Evolutionary conservation across 1,140 invertebrate genomes (phyloP).

Genomic region (Drosophila pallidifrons): DNA sequence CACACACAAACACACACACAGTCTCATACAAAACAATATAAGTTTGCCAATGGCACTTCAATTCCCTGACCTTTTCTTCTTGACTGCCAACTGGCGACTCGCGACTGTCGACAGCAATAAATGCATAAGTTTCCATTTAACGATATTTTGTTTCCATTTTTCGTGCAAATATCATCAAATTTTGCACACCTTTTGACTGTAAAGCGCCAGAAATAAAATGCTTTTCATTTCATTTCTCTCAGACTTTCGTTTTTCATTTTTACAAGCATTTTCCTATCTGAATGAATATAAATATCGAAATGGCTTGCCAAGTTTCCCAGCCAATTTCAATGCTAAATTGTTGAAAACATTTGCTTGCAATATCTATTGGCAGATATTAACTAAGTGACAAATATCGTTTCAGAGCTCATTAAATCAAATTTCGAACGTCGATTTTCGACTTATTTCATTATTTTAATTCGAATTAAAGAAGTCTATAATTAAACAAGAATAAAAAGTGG

Average conservation of each 20-base stretch:
- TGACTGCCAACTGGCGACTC: slow-evolving; percentile 21
- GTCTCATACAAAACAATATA: slow-evolving; percentile 4
- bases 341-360: slow-evolving; percentile 2
- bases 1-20: slow-evolving; percentile 12
- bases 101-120: slow-evolving; percentile 60
- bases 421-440: background rate
- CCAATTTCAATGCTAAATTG: slow-evolving; percentile 21
- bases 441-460: too few species aligned
- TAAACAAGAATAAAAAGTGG: background rate
- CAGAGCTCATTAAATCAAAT: background rate
- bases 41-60: slow-evolving; percentile 52
- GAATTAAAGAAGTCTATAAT: background rate
- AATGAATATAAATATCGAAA: background rate
- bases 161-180: slow-evolving; percentile 40
- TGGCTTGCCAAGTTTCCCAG: slow-evolving; percentile 14
- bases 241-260: slow-evolving; percentile 1
- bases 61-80: slow-evolving; percentile 11
- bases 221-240: slow-evolving; percentile 25
- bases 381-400: background rate
- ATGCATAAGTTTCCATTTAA: slow-evolving; percentile 82
- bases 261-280: slow-evolving; percentile 1
- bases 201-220: slow-evolving; percentile 22
- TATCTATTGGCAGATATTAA: slow-evolving; percentile 1
- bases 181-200: slow-evolving; percentile 49
- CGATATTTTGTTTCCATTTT: slow-evolving; percentile 77